These are phyloP conservation scores for Anarhynchus alexandrinus DNA, from an alignment of 2,113 vertebrate species.

Conservation along the genomic window DNA sequence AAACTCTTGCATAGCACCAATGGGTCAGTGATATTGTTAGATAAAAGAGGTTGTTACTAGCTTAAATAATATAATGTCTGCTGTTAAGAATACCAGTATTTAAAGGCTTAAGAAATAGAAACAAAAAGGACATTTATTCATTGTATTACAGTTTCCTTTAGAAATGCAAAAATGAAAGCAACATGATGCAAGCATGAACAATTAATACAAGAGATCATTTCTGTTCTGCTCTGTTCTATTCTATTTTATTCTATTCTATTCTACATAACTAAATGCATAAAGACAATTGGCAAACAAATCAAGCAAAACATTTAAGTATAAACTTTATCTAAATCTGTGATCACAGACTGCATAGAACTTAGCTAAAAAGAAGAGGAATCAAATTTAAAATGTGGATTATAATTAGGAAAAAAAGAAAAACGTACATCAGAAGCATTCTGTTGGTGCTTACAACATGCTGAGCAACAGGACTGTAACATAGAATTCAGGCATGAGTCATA, in stretches of 20 bases:
- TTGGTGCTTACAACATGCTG: not conserved
- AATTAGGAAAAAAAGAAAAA: not conserved
- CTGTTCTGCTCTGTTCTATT: not conserved
- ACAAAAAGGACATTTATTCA: not conserved
- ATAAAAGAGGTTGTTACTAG: not conserved
- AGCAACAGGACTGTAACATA: not conserved
- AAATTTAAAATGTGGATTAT: not conserved
- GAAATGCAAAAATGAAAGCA: not conserved
- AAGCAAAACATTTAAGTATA: not conserved
- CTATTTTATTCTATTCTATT: not conserved
- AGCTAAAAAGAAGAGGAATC: not conserved
- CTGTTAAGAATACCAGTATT: not conserved
- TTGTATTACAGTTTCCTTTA: not conserved
- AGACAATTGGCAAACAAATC: not conserved
- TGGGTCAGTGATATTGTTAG: not conserved
- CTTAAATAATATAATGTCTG: not conserved
- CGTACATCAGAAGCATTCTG: not conserved
- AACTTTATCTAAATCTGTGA: not conserved
- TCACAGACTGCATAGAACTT: not conserved
- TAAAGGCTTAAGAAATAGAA: not conserved
- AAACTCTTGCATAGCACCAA: not conserved
- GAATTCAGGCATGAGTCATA: not conserved
- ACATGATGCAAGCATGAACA: not conserved
- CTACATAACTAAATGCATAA: not conserved
- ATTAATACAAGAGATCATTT: not conserved